These are phyloP conservation scores for Sialis fuliginosa DNA, from an alignment of 2,888 invertebrate genomes.

Conservation along the genomic window DNA sequence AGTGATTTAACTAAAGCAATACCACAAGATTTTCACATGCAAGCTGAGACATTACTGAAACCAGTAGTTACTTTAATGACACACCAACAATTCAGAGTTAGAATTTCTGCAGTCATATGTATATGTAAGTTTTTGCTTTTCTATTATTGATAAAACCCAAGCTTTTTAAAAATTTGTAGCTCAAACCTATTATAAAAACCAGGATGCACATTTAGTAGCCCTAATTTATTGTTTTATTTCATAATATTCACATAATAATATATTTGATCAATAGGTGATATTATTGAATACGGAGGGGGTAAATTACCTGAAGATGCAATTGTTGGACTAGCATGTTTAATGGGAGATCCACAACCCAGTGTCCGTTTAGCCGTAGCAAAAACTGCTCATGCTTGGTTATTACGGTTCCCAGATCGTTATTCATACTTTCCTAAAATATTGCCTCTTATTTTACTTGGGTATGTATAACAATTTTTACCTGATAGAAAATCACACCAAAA, in stretches of 20 bases:
- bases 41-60: constrained; percentile 53
- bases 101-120: constrained; percentile 55
- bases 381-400: constrained; percentile 62
- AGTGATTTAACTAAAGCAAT: constrained; percentile 42
- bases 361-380: constrained; percentile 62
- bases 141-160: not conserved
- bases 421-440: constrained; percentile 76
- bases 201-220: too few relatives aligned
- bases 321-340: constrained; percentile 64
- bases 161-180: too few relatives aligned
- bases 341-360: constrained; percentile 68
- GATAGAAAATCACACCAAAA: too few relatives aligned
- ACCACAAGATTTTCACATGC: constrained; percentile 53
- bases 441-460: constrained; percentile 71
- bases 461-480: constrained; percentile 11
- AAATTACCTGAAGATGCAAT: constrained; percentile 38
- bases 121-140: constrained; percentile 33
- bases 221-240: not conserved
- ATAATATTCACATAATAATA: not conserved
- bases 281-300: constrained; percentile 4
- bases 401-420: constrained; percentile 66
- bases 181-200: too few relatives aligned
- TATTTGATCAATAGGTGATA: constrained; percentile 2
- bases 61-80: constrained; percentile 53
- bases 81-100: constrained; percentile 70